A percentile compares a stretch with the other conserved stretches of the same genome.
Evolutionary conservation across 2,888 invertebrate genomes (phyloP).

Genomic region (Biston betularia): DNA sequence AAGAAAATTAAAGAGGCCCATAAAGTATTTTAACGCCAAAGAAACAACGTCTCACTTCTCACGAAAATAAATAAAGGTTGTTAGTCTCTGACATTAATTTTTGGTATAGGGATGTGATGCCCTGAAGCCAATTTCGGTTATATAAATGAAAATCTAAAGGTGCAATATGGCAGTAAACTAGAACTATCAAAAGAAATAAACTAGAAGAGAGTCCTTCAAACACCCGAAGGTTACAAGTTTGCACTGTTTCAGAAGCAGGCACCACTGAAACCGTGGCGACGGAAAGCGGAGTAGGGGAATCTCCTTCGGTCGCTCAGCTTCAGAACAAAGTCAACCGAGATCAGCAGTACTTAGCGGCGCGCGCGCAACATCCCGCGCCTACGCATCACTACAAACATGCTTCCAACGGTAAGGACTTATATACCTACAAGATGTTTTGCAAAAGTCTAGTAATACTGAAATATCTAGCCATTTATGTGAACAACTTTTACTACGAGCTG

Average conservation of each 20-base stretch:
- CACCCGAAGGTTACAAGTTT: constrained; percentile 29
- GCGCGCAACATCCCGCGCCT: constrained; percentile 86
- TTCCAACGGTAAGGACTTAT: constrained; percentile 70
- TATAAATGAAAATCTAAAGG: background rate
- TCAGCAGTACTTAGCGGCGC: constrained; percentile 90
- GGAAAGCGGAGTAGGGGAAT: constrained; percentile 88
- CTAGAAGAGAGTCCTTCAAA: constrained; percentile 22
- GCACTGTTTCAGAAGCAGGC: constrained; percentile 67
- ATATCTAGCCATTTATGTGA: too few species aligned
- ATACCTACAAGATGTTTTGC: too few species aligned
- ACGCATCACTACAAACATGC: constrained; percentile 85
- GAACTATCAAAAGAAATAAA: background rate
- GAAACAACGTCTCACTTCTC: too few species aligned
- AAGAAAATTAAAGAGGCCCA: too few species aligned
- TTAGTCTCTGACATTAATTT: too few species aligned
- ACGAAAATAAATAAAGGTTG: too few species aligned
- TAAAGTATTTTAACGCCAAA: background rate
- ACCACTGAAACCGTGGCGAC: constrained; percentile 75
- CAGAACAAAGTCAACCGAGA: constrained; percentile 93
- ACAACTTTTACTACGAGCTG: too few species aligned
- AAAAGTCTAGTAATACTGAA: too few species aligned
- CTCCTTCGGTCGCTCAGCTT: constrained; percentile 91
- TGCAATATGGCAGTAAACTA: background rate
- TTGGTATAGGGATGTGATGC: too few species aligned
- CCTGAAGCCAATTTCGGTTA: too few species aligned